Evolutionary conservation across 2,888 invertebrate genomes (phyloP).

Genomic region (Harpalus rubripes): DNA sequence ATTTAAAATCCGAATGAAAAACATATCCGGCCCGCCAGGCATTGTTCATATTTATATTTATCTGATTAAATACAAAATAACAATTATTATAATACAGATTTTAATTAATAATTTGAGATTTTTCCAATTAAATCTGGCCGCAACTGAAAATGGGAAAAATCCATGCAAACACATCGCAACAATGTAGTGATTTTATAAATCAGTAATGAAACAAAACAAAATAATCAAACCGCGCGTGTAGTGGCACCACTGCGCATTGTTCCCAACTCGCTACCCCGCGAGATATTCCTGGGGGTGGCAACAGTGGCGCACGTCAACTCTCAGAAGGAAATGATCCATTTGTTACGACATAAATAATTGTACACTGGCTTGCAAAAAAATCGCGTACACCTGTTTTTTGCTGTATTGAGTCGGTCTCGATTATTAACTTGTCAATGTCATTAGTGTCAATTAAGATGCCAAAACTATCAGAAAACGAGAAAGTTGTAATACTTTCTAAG

Average conservation of each 20-base stretch:
- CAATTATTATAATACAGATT: constrained; percentile 44
- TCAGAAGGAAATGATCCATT: no score
- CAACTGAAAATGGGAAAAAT: constrained; percentile 32
- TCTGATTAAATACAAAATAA: constrained; percentile 33
- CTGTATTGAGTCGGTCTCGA: no score
- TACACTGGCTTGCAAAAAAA: no score
- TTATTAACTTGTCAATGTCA: no score
- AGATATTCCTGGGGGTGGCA: neutral
- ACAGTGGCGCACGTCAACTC: constrained; percentile 15
- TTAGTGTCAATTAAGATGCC: no score
- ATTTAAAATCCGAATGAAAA: constrained; percentile 9
- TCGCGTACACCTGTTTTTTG: no score
- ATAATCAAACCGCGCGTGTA: constrained; percentile 42
- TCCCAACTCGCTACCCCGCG: constrained; percentile 13
- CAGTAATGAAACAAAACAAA: constrained; percentile 54
- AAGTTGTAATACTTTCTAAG: no score
- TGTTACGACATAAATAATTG: no score
- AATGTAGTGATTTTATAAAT: constrained; percentile 56
- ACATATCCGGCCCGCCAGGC: neutral
- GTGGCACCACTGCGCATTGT: constrained; percentile 52
- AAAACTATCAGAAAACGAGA: no score
- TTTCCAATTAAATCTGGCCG: constrained; percentile 29
- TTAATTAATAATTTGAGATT: constrained; percentile 43
- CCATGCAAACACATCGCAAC: constrained; percentile 36
- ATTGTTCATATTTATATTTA: constrained; percentile 38